A percentile compares a stretch with the other conserved stretches of the same genome.
Conservation (phyloP, 2,113 vertebrate species). For the Brienomyrus longianalis region DNA sequence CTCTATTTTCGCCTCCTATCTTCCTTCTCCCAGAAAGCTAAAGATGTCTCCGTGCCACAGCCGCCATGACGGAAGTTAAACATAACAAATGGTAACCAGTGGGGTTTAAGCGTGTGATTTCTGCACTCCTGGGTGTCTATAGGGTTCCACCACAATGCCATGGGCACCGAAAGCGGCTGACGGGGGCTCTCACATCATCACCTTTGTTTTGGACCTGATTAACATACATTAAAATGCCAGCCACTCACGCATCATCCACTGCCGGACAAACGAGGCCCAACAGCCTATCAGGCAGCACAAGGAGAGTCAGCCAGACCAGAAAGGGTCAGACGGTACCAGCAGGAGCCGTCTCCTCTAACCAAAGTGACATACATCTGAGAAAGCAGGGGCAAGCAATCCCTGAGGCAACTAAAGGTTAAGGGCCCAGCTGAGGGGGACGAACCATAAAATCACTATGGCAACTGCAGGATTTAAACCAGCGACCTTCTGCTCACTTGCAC, state of each 20-base stretch:
- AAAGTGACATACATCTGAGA: background rate
- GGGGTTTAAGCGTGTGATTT: background rate
- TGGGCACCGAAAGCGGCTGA: background rate
- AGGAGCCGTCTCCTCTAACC: background rate
- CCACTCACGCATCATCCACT: background rate
- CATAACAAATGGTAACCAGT: background rate
- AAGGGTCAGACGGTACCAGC: background rate
- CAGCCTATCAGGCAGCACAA: background rate
- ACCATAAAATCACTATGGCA: background rate
- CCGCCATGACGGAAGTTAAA: background rate
- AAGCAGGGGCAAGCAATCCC: background rate
- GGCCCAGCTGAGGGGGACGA: background rate
- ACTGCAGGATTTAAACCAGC: background rate
- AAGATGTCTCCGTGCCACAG: background rate
- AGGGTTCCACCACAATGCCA: background rate
- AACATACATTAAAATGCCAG: background rate
- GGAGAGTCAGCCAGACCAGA: background rate
- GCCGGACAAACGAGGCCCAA: background rate
- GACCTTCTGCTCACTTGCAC: background rate
- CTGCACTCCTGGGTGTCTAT: background rate
- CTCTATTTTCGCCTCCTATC: background rate
- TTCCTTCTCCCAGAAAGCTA: background rate
- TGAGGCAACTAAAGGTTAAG: background rate
- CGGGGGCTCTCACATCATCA: background rate
- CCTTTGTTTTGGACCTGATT: constrained; percentile 5